Evolutionary conservation across 2,113 vertebrate species (phyloP).

Genomic region (Microcebus jonahi): DNA sequence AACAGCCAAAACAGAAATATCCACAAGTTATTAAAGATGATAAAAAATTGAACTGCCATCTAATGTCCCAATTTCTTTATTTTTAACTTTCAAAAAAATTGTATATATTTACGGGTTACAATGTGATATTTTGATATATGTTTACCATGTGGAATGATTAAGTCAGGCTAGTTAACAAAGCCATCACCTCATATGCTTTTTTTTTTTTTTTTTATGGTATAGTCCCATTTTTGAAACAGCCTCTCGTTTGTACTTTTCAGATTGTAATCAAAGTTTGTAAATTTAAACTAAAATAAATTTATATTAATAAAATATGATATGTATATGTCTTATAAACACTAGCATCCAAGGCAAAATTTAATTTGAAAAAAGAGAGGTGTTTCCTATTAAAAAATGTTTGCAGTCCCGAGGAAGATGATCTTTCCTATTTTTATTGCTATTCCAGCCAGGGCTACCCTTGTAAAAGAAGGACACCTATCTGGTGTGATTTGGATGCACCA

Average conservation of each 20-base stretch:
- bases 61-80: not conserved
- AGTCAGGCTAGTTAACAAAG: not conserved
- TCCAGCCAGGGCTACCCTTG: not conserved
- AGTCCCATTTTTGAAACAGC: not conserved
- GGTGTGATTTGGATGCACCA: not conserved
- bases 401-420: not conserved
- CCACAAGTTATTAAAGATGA: not conserved
- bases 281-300: conserved; percentile 6
- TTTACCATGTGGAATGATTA: not conserved
- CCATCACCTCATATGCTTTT: not conserved
- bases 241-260: not conserved
- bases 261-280: not conserved
- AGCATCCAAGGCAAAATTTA: not conserved
- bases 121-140: not conserved
- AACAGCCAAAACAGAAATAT: not conserved
- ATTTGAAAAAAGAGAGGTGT: not conserved
- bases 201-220: not conserved
- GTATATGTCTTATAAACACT: not conserved
- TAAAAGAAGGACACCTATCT: not conserved
- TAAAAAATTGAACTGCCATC: not conserved
- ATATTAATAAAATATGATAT: not conserved
- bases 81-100: not conserved
- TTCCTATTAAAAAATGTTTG: not conserved
- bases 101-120: not conserved
- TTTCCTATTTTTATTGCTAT: not conserved